Conservation (phyloP, 2,888 invertebrate species). For the Reticulitermes lucifugus region DNA sequence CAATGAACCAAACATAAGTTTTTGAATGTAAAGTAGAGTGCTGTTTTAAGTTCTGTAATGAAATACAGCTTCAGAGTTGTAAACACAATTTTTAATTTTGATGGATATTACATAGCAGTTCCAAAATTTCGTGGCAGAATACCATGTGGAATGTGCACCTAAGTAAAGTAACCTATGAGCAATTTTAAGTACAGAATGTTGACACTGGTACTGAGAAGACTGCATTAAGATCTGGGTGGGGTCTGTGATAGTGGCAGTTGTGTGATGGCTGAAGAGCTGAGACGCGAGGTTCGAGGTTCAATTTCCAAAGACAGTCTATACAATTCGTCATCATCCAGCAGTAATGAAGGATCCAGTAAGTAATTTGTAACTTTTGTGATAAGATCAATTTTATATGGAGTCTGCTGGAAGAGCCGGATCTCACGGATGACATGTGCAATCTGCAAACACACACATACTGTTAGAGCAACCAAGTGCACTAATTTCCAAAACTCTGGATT, state of each 20-base stretch:
- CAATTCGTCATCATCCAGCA: constrained; percentile 83
- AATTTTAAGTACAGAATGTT: background rate
- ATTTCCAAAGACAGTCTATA: constrained; percentile 85
- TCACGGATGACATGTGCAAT: constrained; percentile 93
- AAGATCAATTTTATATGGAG: constrained; percentile 90
- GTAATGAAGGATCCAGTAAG: constrained; percentile 80
- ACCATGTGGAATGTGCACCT: background rate
- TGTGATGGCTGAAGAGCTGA: constrained; percentile 58
- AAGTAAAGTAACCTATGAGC: background rate
- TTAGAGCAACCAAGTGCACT: no score
- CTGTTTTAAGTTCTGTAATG: no score
- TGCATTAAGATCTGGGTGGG: constrained; percentile 43
- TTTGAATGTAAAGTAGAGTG: no score
- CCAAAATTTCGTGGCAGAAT: background rate
- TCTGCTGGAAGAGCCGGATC: constrained; percentile 91
- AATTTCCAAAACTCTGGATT: no score
- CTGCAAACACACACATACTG: constrained; percentile 64
- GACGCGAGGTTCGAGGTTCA: constrained; percentile 80
- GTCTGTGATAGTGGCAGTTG: constrained; percentile 46
- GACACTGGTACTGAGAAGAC: background rate
- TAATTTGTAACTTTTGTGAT: constrained; percentile 83
- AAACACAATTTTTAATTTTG: background rate
- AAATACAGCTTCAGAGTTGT: no score
- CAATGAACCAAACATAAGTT: no score
- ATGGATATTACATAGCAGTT: background rate